phyloP scores from a whole-genome alignment of 2,113 vertebrate genomes.

The Plotosus lineatus region DNA sequence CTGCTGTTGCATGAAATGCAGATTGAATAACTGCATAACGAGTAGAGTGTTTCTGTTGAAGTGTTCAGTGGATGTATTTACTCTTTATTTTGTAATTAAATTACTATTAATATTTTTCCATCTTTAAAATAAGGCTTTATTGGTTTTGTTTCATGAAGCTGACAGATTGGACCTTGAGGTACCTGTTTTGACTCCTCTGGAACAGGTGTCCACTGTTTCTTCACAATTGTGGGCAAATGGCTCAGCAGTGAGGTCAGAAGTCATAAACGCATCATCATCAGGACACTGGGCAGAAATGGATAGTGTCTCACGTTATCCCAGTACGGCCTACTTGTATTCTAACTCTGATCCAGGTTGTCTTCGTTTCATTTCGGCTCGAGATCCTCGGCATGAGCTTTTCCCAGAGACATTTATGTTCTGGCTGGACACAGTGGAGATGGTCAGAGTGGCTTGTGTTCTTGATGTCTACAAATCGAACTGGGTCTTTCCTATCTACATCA shows the following conservation, averaged over 20 bases:
- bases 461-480: conserved; percentile 70
- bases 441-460: conserved; percentile 67
- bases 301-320: conserved; percentile 1
- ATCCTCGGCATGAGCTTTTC: conserved; percentile 69
- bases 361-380: conserved; percentile 60
- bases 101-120: background rate
- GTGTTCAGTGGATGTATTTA: background rate
- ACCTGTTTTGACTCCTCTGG: conserved; percentile 68
- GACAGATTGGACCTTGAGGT: conserved; percentile 56
- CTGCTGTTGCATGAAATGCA: background rate
- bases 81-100: background rate
- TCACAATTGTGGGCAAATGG: conserved; percentile 55
- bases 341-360: conserved; percentile 53
- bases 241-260: conserved; percentile 28
- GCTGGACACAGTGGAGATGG: conserved; percentile 80
- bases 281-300: conserved; percentile 38
- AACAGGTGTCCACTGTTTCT: conserved; percentile 64
- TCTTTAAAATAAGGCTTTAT: background rate
- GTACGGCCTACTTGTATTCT: conserved; percentile 61
- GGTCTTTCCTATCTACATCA: conserved; percentile 75
- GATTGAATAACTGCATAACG: background rate
- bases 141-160: conserved; percentile 50
- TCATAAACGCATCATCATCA: conserved; percentile 46
- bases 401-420: conserved; percentile 74
- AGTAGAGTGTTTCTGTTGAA: background rate